Percentiles rank a stretch among this genome's conserved stretches.
These are phyloP conservation scores for Malurus melanocephalus DNA, from an alignment of 2,113 vertebrate genomes.

Conservation along the genomic window DNA sequence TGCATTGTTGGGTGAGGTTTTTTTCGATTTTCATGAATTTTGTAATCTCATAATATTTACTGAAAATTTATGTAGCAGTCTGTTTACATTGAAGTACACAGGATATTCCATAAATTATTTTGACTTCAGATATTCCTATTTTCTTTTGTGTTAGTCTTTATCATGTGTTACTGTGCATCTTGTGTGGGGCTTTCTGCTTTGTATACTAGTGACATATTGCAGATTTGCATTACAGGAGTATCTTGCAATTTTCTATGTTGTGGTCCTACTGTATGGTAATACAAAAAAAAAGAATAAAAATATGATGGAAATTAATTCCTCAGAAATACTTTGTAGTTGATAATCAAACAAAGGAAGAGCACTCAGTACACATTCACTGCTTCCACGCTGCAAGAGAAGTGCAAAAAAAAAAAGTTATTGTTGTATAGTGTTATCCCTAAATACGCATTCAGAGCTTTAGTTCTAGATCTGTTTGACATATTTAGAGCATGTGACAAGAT, in stretches of 20 bases:
- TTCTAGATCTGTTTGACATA: constrained; percentile 51
- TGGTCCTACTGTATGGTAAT: neutral
- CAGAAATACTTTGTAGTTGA: neutral
- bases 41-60: neutral
- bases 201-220: neutral
- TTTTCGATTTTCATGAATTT: neutral
- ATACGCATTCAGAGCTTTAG: neutral
- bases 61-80: neutral
- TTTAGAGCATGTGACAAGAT: constrained; percentile 58
- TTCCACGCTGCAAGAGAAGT: neutral
- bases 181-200: neutral
- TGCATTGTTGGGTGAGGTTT: neutral
- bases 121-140: neutral
- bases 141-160: neutral
- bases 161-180: neutral
- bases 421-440: constrained; percentile 4
- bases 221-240: neutral
- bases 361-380: neutral
- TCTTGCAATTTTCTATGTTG: neutral
- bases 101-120: neutral
- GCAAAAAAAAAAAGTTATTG: constrained; percentile 19
- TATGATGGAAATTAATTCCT: neutral
- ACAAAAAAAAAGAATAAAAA: neutral
- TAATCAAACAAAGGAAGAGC: neutral
- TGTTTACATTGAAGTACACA: neutral